Conservation (phyloP, 2,797 vertebrate genomes). For the Centropyge bicolor region DNA sequence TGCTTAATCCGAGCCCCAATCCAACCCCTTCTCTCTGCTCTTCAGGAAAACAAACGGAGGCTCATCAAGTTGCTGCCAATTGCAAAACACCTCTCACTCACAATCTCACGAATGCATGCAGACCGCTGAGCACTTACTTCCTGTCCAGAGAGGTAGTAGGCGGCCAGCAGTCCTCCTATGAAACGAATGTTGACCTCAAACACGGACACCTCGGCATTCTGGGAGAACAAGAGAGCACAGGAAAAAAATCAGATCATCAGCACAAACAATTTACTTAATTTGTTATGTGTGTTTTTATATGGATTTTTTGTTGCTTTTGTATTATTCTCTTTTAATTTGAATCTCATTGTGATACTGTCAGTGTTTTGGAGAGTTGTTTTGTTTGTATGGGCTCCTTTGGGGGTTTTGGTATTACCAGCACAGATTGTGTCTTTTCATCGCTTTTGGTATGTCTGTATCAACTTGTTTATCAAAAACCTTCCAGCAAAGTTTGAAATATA, state of each 20-base stretch:
- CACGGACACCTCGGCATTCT: constrained; percentile 98
- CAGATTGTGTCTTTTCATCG: neutral
- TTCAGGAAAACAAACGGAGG: neutral
- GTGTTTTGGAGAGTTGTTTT: neutral
- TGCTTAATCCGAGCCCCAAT: constrained; percentile 3
- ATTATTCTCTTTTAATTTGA: neutral
- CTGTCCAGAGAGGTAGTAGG: constrained; percentile 97
- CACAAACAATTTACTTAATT: neutral
- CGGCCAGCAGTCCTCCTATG: constrained; percentile 95
- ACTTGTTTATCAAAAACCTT: neutral
- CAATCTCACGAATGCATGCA: constrained; percentile 3
- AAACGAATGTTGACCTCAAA: constrained; percentile 99
- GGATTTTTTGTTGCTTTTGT: neutral
- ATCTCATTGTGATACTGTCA: neutral
- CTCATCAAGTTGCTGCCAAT: neutral
- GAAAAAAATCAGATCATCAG: constrained; percentile 3
- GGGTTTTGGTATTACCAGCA: neutral
- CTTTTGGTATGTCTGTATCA: neutral
- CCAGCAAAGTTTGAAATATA: neutral
- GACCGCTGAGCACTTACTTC: constrained; percentile 86
- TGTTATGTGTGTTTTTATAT: neutral
- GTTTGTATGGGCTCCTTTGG: neutral
- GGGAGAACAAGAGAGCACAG: constrained; percentile 58
- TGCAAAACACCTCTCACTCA: neutral
- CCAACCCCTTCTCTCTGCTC: neutral